A percentile compares a stretch with the other conserved stretches of the same genome.
These are phyloP conservation scores for Gymnosoma rotundatum DNA, from an alignment of 2,888 invertebrate species.

Conservation along the genomic window DNA sequence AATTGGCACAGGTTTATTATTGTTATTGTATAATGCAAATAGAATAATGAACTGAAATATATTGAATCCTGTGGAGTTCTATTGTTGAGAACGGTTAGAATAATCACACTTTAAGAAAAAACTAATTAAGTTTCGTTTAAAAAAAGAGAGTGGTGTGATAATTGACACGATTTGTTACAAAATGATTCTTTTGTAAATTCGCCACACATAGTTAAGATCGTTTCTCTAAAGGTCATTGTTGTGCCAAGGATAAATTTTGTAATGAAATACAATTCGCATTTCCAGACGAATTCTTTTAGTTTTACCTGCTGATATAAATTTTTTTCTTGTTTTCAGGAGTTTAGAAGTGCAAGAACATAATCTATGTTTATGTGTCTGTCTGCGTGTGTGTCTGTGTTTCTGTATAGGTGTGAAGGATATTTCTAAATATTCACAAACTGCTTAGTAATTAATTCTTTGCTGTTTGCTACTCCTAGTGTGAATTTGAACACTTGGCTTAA, in stretches of 20 bases:
- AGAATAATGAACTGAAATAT: background rate
- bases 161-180: constrained; percentile 74
- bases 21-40: background rate
- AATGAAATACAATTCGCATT: constrained; percentile 14
- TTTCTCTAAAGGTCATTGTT: constrained; percentile 51
- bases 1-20: constrained; percentile 67
- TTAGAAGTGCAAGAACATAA: background rate
- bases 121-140: constrained; percentile 28
- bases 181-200: constrained; percentile 73
- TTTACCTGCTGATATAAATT: constrained; percentile 51
- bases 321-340: background rate
- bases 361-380: background rate
- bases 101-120: constrained; percentile 57
- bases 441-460: constrained; percentile 43
- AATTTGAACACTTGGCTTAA: constrained; percentile 17
- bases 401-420: constrained; percentile 49
- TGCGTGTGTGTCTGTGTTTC: too few species aligned
- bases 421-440: constrained; percentile 62
- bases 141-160: constrained; percentile 74
- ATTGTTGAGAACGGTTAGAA: constrained; percentile 58
- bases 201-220: constrained; percentile 78
- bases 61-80: constrained; percentile 8
- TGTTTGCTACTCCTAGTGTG: constrained; percentile 68
- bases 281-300: background rate
- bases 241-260: constrained; percentile 1